phyloP scores from a whole-genome alignment of 2,113 vertebrate genomes.

The Zingel zingel region DNA sequence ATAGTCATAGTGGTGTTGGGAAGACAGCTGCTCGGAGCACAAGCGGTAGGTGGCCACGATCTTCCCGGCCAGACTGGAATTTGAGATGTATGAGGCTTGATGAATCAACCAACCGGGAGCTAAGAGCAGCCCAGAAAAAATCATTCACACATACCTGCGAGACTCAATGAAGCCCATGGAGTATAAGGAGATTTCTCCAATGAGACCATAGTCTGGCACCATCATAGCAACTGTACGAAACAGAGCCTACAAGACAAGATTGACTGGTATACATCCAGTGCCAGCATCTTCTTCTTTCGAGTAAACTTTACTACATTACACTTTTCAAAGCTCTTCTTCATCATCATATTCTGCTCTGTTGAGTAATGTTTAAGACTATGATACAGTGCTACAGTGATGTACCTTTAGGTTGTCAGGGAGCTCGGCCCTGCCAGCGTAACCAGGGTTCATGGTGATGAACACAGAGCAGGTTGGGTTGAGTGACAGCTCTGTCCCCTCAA shows the following conservation, averaged over 20 bases:
- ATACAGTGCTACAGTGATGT: slow-evolving; percentile 3
- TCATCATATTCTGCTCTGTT: not conserved
- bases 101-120: not conserved
- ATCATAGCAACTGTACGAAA: slow-evolving; percentile 97
- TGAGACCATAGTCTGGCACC: slow-evolving; percentile 95
- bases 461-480: slow-evolving; percentile 93
- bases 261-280: not conserved
- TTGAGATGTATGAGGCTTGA: not conserved
- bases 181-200: slow-evolving; percentile 96
- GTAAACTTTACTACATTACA: not conserved
- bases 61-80: slow-evolving; percentile 90
- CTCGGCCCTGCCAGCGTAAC: slow-evolving; percentile 93
- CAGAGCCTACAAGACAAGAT: slow-evolving; percentile 85
- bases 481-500: slow-evolving; percentile 93
- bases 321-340: not conserved
- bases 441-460: slow-evolving; percentile 97
- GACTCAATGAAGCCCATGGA: slow-evolving; percentile 97
- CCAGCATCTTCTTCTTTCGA: not conserved
- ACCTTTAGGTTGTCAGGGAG: slow-evolving; percentile 97
- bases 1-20: slow-evolving; percentile 95
- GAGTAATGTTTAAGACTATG: not conserved
- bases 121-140: not conserved
- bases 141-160: slow-evolving; percentile 84
- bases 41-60: slow-evolving; percentile 96
- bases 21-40: slow-evolving; percentile 95